Evolutionary conservation across 2,113 vertebrate species (phyloP), one percentile per base, ranked within the genome.

Genomic region (Lophotis ruficrista): DNA sequence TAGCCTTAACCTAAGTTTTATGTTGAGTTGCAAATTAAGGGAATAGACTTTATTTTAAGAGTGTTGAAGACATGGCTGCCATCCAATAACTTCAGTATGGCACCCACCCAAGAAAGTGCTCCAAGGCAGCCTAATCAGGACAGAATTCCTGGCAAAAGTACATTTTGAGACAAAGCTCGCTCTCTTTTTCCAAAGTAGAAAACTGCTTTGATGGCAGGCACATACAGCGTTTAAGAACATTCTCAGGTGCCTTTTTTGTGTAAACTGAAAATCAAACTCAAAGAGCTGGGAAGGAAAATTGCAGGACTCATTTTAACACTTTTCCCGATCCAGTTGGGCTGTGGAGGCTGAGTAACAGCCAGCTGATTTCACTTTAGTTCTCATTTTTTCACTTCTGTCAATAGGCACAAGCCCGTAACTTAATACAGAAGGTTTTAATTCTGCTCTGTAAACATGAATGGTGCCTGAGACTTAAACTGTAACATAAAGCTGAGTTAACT

Each of bases 121-220:
- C 78, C 84, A 82, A 81, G 82, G 66, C 84, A 82, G 86, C 68
- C 89, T 95, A 92, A 95, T 87, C 82, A 91, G 84, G 66, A 62
- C 71, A 95, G 93, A 93, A 95, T 92, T 87, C 69, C 65, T 93
- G 95, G 87, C 83, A 90, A 94, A 81, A 96, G 65, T 64, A 54
- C n/a, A 2, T 75, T 80, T 53, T 56, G 21, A 80, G 93, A 93
- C 92, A 94, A 90, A 92, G 66, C 83, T 95, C 7, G 6, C 78
- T 91, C 83, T 93, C 83, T 95, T 93, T 93, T 93, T 87, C 93
- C 92, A 85, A 88, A 93, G 89, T 69, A 96, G 90, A 95, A 70
- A 83, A 69, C 71, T 88, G 65, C 60, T 89, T 94, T 80, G 31
- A 81, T 84, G 84, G 56, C 41, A 81, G 54, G 89, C 76, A 93